phyloP scores from a whole-genome alignment of 2,113 vertebrate genomes.

The Oreotrochilus melanogaster region DNA sequence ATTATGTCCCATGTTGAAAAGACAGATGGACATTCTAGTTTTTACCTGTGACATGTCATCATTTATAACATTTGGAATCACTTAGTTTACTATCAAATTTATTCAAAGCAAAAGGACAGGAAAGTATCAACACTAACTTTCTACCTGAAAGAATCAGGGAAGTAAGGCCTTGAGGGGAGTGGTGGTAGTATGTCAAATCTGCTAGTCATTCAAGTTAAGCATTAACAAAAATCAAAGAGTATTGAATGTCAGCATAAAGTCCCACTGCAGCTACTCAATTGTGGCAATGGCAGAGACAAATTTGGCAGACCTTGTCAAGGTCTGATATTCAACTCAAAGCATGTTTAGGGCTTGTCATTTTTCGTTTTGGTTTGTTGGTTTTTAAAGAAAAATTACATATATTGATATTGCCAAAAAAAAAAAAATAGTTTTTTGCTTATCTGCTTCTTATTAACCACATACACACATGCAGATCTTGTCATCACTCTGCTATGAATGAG shows the following conservation, averaged over 20 bases:
- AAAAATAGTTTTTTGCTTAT: background rate
- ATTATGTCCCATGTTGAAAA: background rate
- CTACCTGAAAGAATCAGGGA: background rate
- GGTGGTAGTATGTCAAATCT: background rate
- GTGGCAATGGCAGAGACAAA: background rate
- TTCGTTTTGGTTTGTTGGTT: background rate
- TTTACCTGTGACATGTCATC: background rate
- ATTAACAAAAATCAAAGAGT: background rate
- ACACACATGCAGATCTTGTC: background rate
- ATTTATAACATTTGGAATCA: background rate
- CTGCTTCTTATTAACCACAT: background rate
- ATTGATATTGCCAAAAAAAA: too few relatives aligned
- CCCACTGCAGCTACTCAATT: background rate
- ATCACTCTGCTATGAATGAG: background rate
- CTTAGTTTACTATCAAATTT: background rate
- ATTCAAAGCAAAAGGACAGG: background rate
- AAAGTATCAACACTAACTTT: background rate
- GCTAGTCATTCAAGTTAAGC: background rate
- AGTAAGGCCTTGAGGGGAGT: background rate
- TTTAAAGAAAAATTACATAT: background rate
- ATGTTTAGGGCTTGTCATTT: background rate
- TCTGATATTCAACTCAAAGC: background rate
- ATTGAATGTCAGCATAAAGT: background rate
- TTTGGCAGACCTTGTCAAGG: background rate
- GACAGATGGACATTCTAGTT: background rate